Percentiles rank a stretch among this genome's conserved stretches.
Conservation (phyloP, 1,140 invertebrate species). For the Zaprionus inermis region DNA sequence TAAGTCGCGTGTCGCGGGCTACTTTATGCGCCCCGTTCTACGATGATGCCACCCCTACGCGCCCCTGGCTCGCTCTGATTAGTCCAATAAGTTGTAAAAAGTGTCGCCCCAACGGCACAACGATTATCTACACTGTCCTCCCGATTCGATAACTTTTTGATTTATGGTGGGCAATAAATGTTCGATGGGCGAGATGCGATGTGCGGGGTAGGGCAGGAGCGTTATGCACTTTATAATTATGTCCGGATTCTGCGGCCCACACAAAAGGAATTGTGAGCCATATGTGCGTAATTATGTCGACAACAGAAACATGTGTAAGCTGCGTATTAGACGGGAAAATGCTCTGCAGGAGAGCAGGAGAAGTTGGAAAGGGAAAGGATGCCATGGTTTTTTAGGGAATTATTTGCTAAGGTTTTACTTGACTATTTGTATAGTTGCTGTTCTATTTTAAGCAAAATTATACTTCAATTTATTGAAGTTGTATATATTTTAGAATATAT, state of each 20-base stretch:
- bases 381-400: background rate
- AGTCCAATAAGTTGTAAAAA: slow-evolving; percentile 84
- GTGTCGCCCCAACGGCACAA: slow-evolving; percentile 63
- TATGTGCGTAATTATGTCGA: slow-evolving; percentile 71
- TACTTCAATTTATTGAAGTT: too few relatives aligned
- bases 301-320: slow-evolving; percentile 8
- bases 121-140: slow-evolving; percentile 69
- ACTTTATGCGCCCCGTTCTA: slow-evolving; percentile 40
- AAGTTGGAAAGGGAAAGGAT: background rate
- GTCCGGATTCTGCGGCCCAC: slow-evolving; percentile 39
- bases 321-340: slow-evolving; percentile 6
- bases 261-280: slow-evolving; percentile 52
- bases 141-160: slow-evolving; percentile 78
- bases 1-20: slow-evolving; percentile 65
- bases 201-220: background rate
- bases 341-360: background rate
- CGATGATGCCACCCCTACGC: slow-evolving; percentile 6
- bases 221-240: slow-evolving; percentile 74
- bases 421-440: background rate
- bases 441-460: background rate
- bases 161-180: slow-evolving; percentile 82
- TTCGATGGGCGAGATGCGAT: slow-evolving; percentile 46
- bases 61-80: slow-evolving; percentile 54
- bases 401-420: background rate
- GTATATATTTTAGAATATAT: too few relatives aligned